Conservation (phyloP, 2,888 invertebrate species). For the Automeris io region DNA sequence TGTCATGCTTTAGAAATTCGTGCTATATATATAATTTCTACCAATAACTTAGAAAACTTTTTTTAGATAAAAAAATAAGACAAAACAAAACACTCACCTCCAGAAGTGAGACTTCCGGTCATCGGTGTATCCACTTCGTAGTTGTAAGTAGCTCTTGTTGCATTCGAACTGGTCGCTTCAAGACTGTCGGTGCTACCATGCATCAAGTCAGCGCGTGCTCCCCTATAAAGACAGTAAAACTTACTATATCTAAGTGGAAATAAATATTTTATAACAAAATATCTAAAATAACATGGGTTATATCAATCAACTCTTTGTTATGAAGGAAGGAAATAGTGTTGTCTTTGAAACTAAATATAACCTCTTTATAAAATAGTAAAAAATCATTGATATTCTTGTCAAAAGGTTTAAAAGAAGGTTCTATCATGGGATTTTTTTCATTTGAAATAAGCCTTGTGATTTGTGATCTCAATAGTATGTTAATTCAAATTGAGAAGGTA, state of each 20-base stretch:
- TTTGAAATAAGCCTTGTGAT: no score
- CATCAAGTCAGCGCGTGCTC: conserved; percentile 73
- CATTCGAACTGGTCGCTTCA: conserved; percentile 87
- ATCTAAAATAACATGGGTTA: background rate
- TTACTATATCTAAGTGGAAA: background rate
- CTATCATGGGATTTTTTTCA: no score
- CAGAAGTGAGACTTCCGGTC: conserved; percentile 90
- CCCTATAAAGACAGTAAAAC: background rate
- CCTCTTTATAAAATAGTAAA: no score
- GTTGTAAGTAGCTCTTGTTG: conserved; percentile 89
- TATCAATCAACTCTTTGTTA: no score
- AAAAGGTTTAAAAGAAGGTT: no score
- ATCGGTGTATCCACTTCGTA: conserved; percentile 90
- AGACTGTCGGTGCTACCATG: conserved; percentile 83
- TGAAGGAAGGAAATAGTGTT: no score
- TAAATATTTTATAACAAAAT: background rate
- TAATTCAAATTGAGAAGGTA: no score
- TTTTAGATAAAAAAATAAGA: background rate
- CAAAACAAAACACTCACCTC: conserved; percentile 43
- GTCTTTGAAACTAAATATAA: no score
- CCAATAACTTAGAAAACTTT: background rate
- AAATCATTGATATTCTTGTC: no score
- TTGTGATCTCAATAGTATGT: no score
- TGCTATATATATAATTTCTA: no score
- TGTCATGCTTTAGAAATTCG: no score